These are phyloP conservation scores for Buathra laborator DNA, from an alignment of 2,888 invertebrate genomes.

Conservation along the genomic window DNA sequence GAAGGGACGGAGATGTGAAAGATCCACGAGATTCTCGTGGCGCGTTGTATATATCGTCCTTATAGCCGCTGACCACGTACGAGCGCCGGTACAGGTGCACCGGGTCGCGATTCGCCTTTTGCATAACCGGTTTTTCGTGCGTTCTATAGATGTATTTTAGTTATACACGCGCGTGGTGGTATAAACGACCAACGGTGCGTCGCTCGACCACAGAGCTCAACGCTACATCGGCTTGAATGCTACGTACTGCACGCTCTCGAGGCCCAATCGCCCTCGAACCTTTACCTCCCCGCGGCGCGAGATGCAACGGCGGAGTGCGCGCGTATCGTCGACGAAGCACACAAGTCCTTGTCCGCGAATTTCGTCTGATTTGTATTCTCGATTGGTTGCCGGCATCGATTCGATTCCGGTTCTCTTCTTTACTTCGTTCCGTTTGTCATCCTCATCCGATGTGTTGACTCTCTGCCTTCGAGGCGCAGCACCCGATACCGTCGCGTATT, in stretches of 20 bases:
- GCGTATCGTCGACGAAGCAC: background rate
- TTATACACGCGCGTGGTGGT: slow-evolving; percentile 14
- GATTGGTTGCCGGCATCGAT: slow-evolving; percentile 52
- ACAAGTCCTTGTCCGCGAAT: slow-evolving; percentile 46
- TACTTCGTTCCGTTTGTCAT: background rate
- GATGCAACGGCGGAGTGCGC: background rate
- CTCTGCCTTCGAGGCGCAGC: slow-evolving; percentile 12
- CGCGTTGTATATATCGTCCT: slow-evolving; percentile 21
- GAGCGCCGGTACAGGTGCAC: slow-evolving; percentile 61
- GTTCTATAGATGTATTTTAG: slow-evolving; percentile 38
- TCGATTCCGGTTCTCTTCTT: slow-evolving; percentile 47
- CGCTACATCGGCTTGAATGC: background rate
- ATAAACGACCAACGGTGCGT: slow-evolving; percentile 54
- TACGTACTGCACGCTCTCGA: background rate
- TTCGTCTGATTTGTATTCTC: slow-evolving; percentile 58
- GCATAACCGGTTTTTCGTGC: slow-evolving; percentile 55
- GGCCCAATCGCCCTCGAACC: background rate
- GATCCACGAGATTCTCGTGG: slow-evolving; percentile 14
- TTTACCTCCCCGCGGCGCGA: background rate
- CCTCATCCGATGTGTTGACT: slow-evolving; percentile 3
- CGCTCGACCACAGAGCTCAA: slow-evolving; percentile 33
- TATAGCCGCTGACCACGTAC: slow-evolving; percentile 26
- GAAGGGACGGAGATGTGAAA: background rate
- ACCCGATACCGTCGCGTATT: background rate
- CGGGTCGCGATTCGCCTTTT: slow-evolving; percentile 46